A percentile compares a stretch with the other conserved stretches of the same genome.
These are phyloP conservation scores for Myiopsitta monachus DNA, from an alignment of 2,113 vertebrate species.

Conservation along the genomic window DNA sequence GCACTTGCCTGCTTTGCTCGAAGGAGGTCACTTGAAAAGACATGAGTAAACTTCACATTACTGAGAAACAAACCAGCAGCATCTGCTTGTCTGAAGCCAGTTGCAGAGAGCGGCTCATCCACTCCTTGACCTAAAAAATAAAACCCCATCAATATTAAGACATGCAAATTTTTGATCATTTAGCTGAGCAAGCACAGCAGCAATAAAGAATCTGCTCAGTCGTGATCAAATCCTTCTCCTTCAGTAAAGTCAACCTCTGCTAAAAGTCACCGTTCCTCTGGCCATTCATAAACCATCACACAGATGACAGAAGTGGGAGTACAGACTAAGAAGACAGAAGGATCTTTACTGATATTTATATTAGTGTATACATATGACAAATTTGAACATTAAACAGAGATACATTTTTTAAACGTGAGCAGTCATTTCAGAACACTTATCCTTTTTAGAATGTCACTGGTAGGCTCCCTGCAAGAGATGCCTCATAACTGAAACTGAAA, in stretches of 20 bases:
- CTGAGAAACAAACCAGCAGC: slow-evolving; percentile 85
- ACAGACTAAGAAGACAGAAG: neutral
- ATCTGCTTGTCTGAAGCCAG: slow-evolving; percentile 83
- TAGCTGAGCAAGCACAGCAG: neutral
- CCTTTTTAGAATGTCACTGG: neutral
- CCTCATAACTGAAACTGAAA: neutral
- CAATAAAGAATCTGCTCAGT: neutral
- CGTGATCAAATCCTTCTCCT: neutral
- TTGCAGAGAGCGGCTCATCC: slow-evolving; percentile 85
- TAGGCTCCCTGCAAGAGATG: neutral
- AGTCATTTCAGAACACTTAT: neutral
- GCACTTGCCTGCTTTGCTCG: slow-evolving; percentile 85
- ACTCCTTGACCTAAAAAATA: slow-evolving; percentile 86
- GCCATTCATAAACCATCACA: neutral
- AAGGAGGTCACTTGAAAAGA: slow-evolving; percentile 87
- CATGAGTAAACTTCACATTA: slow-evolving; percentile 82
- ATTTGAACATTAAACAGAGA: neutral
- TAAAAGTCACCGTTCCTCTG: neutral
- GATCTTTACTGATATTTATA: neutral
- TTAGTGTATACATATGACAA: neutral
- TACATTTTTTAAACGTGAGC: neutral
- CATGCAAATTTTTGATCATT: neutral
- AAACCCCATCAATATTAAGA: neutral
- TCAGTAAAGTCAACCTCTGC: neutral
- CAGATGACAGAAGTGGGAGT: neutral